phyloP scores from a whole-genome alignment of 2,888 invertebrate genomes.

The Nemoura dubitans region DNA sequence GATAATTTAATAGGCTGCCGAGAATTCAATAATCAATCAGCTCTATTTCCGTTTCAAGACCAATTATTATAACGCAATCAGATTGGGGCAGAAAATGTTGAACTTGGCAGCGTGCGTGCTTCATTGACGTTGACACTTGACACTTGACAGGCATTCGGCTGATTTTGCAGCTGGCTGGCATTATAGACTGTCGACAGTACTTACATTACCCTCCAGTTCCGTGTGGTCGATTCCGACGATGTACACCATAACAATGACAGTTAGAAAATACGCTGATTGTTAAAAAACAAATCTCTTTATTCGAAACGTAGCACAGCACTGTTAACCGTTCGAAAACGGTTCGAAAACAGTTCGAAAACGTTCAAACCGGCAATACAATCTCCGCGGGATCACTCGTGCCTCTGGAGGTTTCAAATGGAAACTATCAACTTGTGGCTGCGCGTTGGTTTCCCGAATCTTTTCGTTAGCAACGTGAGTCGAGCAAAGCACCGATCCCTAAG shows the following conservation, averaged over 20 bases:
- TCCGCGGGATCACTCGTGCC: not conserved
- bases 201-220: constrained; percentile 49
- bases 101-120: not conserved
- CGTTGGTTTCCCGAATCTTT: not conserved
- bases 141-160: not conserved
- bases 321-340: too few relatives aligned
- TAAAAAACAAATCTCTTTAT: not conserved
- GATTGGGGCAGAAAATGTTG: not conserved
- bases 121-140: too few relatives aligned
- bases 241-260: constrained; percentile 47
- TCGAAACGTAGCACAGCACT: not conserved
- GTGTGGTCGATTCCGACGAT: constrained; percentile 48
- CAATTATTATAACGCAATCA: not conserved
- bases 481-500: too few relatives aligned
- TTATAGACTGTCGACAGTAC: constrained; percentile 40
- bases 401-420: not conserved
- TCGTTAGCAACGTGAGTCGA: not conserved
- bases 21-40: constrained; percentile 14
- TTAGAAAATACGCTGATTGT: not conserved
- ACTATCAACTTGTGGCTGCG: not conserved
- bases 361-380: not conserved
- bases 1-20: not conserved
- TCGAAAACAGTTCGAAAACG: not conserved
- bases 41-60: not conserved
- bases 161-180: too few relatives aligned